Evolutionary conservation across 2,888 invertebrate genomes (phyloP), one percentile per base, ranked within the genome.

Genomic region (Chloroclystis v-ata): DNA sequence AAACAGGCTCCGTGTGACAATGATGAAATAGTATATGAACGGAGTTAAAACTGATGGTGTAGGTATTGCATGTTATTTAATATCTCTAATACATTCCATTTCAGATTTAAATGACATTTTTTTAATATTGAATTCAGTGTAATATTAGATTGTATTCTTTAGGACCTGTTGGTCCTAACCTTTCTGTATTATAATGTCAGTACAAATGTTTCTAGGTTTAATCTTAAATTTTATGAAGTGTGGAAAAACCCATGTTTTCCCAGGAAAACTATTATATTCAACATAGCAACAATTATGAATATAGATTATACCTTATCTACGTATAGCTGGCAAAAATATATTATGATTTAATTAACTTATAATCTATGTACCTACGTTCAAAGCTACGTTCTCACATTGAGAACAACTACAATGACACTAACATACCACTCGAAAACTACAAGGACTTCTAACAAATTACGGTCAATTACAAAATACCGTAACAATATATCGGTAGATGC

Each of bases 1-100:
- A 33, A 41, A 61, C 50, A 49, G 54, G 52, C 59, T 59, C 42
- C n/a, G 38, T 44, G 49, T 70, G 69, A 70, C 70, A 67, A 69
- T 67, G 59, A 29, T 53, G 42, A 29, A 43, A 43, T n/a, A n/a
- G n/a, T n/a, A n/a, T n/a, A n/a, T n/a, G n/a, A n/a, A n/a, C n/a
- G n/a, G n/a, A n/a, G n/a, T n/a, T n/a, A n/a, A n/a, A n/a, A n/a
- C n/a, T n/a, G n/a, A n/a, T n/a, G n/a, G n/a, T n/a, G n/a, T n/a
- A n/a, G n/a, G n/a, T n/a, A n/a, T n/a, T n/a, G n/a, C n/a, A n/a
- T n/a, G n/a, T n/a, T n/a, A n/a, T n/a, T n/a, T n/a, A n/a, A n/a
- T n/a, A n/a, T n/a, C n/a, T n/a, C n/a, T n/a, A n/a, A n/a, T n/a
- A n/a, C n/a, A n/a, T n/a, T n/a, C n/a, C n/a, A n/a, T n/a, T n/a